Percentiles rank a stretch among this genome's conserved stretches.
phyloP scores from a whole-genome alignment of 2,888 invertebrate genomes.

The Hypercompe scribonia region DNA sequence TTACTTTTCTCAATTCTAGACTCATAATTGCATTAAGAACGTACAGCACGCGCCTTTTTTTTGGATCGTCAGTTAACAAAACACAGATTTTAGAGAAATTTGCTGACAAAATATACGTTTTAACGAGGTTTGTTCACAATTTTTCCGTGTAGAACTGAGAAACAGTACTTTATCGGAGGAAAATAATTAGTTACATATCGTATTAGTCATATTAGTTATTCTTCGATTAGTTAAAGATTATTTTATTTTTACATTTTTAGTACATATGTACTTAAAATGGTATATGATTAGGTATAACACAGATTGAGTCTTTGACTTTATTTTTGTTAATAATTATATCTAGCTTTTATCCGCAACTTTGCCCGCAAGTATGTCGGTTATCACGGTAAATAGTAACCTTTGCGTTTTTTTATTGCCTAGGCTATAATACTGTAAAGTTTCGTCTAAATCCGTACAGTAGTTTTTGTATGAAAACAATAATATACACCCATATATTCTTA shows the following conservation, averaged over 20 bases:
- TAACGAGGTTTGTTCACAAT: slow-evolving; percentile 69
- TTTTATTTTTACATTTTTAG: background rate
- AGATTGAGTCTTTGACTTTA: slow-evolving; percentile 9
- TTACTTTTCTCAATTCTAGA: slow-evolving; percentile 77
- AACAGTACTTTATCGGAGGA: slow-evolving; percentile 36
- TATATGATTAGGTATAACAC: slow-evolving; percentile 1
- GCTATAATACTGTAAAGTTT: too few species aligned
- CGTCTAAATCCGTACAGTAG: too few species aligned
- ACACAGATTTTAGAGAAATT: slow-evolving; percentile 68
- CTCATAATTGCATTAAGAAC: slow-evolving; percentile 61
- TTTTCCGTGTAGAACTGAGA: slow-evolving; percentile 68
- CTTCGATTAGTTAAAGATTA: background rate
- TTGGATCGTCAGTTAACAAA: slow-evolving; percentile 50
- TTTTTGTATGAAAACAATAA: too few species aligned
- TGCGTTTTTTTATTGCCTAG: too few species aligned
- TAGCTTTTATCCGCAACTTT: too few species aligned
- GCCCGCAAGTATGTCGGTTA: too few species aligned
- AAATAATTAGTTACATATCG: background rate
- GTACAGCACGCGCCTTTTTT: slow-evolving; percentile 52
- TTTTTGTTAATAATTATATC: background rate
- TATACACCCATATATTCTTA: too few species aligned
- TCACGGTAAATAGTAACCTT: too few species aligned
- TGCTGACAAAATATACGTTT: slow-evolving; percentile 64
- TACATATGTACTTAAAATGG: slow-evolving; percentile 5
- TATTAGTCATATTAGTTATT: background rate